Base-by-base conservation (phyloP, 2,113 vertebrate genomes). In the Octodon degus region DNA sequence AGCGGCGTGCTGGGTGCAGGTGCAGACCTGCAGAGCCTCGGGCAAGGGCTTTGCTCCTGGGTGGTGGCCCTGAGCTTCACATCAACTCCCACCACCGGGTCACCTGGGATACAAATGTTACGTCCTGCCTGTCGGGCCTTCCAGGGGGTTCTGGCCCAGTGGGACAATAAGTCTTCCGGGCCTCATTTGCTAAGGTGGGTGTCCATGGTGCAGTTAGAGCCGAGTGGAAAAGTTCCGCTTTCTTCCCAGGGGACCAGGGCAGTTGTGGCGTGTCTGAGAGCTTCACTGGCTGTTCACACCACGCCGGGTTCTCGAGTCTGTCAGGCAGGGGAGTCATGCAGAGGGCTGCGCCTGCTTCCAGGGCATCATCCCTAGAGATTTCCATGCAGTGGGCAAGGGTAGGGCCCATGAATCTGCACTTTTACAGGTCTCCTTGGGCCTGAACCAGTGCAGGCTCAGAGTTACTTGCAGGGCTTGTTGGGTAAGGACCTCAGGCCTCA, bases 401-500 rank as follows among this genome's bases (percentile, higher is more conserved):
- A 30, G 62, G 37, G 2, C 2, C 37, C 1, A 11, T 63, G 63
- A 7, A 32, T 53, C 43, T 74, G 11, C 30, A 30, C 72, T 86
- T 90, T 60, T 77, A 60, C 40, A 13, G 94, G 16, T 32, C 8
- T 43, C 63, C 13, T 0, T 14, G 27, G 22, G 86, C 55, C 77
- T n/a, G 10, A 43, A 43, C 47, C 70, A 68, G 12, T 0, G 8
- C 0, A 8, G 40, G 0, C 1, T 16, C 20, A 10, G 22, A 65
- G 19, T 72, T 43, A 27, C 32, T 5, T 34, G 17, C 7, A n/a
- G 55, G 55, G 8, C 5, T 13, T 9, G 3, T 16, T 63, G 74
- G 58, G 37, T 7, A 16, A 8, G 34, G 43, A 77, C 14, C 27
- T 7, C 10, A 5, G 50, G 62, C 47, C 34, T 65, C 0, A 53